Percentiles rank a stretch among this genome's conserved stretches.
phyloP scores from a whole-genome alignment of 2,888 invertebrate species.

The Brachypalpus laphriformis region DNA sequence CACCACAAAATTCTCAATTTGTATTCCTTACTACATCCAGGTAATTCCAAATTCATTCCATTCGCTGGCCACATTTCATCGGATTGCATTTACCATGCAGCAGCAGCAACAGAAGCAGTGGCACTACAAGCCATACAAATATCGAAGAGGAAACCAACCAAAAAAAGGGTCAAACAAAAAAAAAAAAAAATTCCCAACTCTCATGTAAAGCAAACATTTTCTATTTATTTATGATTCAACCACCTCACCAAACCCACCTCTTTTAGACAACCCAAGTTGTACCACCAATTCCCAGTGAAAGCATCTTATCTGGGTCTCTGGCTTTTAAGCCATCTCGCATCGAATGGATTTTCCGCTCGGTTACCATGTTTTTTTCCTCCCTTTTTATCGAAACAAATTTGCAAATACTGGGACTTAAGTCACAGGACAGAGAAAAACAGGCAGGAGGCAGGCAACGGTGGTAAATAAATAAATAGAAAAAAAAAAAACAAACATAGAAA shows the following conservation, averaged over 20 bases:
- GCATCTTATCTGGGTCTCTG: conserved; percentile 69
- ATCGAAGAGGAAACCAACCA: conserved; percentile 41
- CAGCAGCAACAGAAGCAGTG: conserved; percentile 55
- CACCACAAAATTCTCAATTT: conserved; percentile 70
- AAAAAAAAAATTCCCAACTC: conserved; percentile 22
- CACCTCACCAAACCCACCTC: conserved; percentile 28
- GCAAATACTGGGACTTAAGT: conserved; percentile 63
- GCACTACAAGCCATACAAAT: conserved; percentile 37
- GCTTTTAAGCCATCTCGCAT: conserved; percentile 51
- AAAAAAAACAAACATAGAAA: conserved; percentile 15
- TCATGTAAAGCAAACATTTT: conserved; percentile 68
- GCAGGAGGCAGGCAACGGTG: conserved; percentile 49
- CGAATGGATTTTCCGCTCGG: conserved; percentile 58
- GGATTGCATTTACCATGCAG: conserved; percentile 72
- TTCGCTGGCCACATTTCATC: conserved; percentile 73
- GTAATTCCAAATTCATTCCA: conserved; percentile 73
- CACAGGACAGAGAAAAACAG: conserved; percentile 60
- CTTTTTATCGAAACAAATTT: conserved; percentile 56
- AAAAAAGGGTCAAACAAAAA: conserved; percentile 41
- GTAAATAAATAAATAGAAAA: conserved; percentile 70
- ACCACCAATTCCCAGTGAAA: conserved; percentile 48
- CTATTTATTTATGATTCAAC: conserved; percentile 71
- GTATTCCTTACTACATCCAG: conserved; percentile 71
- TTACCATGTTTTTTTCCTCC: conserved; percentile 35
- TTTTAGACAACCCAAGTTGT: conserved; percentile 5